Percentiles rank a stretch among this genome's conserved stretches.
Conservation (phyloP, 1,140 invertebrate species). For the Argopecten irradians region DNA sequence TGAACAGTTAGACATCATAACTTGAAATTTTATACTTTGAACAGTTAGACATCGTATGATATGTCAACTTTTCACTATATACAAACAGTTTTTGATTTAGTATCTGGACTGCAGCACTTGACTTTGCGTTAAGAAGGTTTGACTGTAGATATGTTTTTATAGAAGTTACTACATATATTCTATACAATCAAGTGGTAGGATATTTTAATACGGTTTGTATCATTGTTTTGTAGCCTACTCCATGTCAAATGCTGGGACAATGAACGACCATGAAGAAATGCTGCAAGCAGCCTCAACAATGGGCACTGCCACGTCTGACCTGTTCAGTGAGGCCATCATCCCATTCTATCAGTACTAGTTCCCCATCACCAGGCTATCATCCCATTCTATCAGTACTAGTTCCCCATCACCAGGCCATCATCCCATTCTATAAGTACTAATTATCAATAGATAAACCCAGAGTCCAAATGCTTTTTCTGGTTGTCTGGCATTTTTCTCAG, state of each 20-base stretch:
- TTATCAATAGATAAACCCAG: no score
- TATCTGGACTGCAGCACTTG: no score
- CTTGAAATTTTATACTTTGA: no score
- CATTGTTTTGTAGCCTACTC: slow-evolving; percentile 29
- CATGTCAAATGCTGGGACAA: slow-evolving; percentile 33
- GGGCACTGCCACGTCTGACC: slow-evolving; percentile 46
- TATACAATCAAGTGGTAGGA: neutral
- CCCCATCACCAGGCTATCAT: neutral
- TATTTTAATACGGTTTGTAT: neutral
- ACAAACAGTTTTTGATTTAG: no score
- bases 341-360: slow-evolving; percentile 24
- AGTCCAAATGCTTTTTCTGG: no score
- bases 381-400: neutral
- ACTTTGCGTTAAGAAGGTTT: no score
- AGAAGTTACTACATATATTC: neutral
- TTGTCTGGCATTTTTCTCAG: no score
- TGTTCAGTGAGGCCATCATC: slow-evolving; percentile 47
- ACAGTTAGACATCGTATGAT: no score
- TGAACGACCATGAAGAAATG: slow-evolving; percentile 49
- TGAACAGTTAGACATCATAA: no score
- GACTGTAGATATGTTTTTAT: neutral
- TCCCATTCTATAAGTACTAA: neutral
- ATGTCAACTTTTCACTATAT: no score
- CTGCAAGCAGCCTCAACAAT: slow-evolving; percentile 50
- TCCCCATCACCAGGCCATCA: no score